A percentile compares a stretch with the other conserved stretches of the same genome.
These are phyloP conservation scores for Metaphire vulgaris DNA, from an alignment of 1,140 invertebrate species.

Conservation along the genomic window DNA sequence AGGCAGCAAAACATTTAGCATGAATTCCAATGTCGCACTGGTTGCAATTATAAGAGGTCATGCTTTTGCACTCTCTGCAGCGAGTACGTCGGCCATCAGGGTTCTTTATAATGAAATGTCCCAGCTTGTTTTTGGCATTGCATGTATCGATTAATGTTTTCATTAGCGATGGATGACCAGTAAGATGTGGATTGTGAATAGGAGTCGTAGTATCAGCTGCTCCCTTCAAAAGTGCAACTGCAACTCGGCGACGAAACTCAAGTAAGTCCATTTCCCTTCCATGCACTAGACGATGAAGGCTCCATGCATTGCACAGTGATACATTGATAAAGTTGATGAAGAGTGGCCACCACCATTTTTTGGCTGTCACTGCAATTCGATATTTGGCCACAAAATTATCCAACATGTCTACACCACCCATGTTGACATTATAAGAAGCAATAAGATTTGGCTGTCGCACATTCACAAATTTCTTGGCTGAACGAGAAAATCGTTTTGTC, in stretches of 20 bases:
- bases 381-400: too few species aligned
- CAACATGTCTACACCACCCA: constrained; percentile 12
- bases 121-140: neutral
- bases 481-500: too few species aligned
- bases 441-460: constrained; percentile 2
- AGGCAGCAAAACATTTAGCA: neutral
- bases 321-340: neutral
- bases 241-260: constrained; percentile 1
- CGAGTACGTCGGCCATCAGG: neutral
- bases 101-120: neutral
- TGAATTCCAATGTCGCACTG: neutral
- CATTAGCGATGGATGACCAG: neutral
- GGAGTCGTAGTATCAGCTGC: neutral
- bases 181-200: neutral
- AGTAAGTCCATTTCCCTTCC: neutral
- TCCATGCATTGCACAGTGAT: neutral
- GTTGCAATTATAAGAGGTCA: neutral
- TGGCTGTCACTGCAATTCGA: neutral
- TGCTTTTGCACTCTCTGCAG: neutral
- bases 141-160: neutral
- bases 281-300: neutral
- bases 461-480: too few species aligned
- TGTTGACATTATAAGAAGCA: constrained; percentile 7
- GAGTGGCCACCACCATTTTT: constrained; percentile 13
- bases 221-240: neutral